Base-by-base conservation (phyloP, 2,888 invertebrate species). In the Ceramica pisi region DNA sequence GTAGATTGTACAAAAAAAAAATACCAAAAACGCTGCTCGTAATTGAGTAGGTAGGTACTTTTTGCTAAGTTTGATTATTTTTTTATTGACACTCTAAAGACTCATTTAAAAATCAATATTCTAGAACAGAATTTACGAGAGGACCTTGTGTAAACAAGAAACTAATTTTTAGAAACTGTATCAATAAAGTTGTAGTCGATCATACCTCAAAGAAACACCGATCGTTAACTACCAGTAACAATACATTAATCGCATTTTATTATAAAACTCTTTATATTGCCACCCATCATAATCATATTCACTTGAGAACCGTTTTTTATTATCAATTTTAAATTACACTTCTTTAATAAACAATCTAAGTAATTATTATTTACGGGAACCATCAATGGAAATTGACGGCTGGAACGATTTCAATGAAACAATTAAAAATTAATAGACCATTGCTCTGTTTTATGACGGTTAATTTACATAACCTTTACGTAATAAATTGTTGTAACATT, bases 391-490 rank as follows among this genome's bases (percentile, higher is more conserved):
- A 81, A 77, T 75, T 72, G 72, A 38, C 67, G 67, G 63, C 78
- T 82, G 71, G 62, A 68, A 71, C 78, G 72, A 82, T 87, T 83
- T 77, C 79, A 67, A 67, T 65, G 76, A 74, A 81, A 74, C 79
- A 60, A 82, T 84, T 82, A 87, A 78, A 72, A 80, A 71, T 74
- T 81, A 82, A 83, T 69, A 76, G 68, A 21, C 66, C n/a, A 48
- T 55, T 50, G 57, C 48, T 71, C 55, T 50, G 16, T 69, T 78
- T 74, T 65, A 81, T 56, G 67, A 63, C 44, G 59, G 50, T n/a
- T 44, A 66, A 68, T 80, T 80, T 68, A 56, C 81, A 78, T 75
- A 56, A 48, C 21, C 35, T 68, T 71, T 63, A 61, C 31, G 38
- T 61, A 59, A 66, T 21, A 61, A 55, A 75, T 80, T 70, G 35